phyloP scores from a whole-genome alignment of 1,140 invertebrate species.

The Atopsyche davidsoni region DNA sequence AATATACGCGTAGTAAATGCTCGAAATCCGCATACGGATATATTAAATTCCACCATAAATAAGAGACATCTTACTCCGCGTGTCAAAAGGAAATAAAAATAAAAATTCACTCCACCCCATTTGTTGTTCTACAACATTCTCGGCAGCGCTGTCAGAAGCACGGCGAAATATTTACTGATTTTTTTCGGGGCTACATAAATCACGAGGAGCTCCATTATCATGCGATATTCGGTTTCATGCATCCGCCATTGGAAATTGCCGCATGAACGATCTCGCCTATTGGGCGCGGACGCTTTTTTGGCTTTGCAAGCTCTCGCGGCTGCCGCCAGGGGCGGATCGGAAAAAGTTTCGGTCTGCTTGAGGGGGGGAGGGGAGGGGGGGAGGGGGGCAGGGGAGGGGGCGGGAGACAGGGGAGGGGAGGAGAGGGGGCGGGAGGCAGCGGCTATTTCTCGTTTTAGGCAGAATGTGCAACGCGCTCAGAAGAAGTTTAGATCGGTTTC shows the following conservation, averaged over 20 bases:
- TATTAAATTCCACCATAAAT: too few relatives aligned
- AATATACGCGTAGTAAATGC: too few relatives aligned
- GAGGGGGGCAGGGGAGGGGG: background rate
- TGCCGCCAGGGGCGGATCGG: background rate
- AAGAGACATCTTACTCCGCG: too few relatives aligned
- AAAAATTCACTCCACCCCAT: too few relatives aligned
- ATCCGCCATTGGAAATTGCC: background rate
- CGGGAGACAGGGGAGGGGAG: background rate
- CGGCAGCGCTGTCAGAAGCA: too few relatives aligned
- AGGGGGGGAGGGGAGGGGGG: background rate
- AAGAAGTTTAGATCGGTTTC: conserved; percentile 17
- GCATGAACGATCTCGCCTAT: background rate
- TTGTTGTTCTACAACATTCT: too few relatives aligned
- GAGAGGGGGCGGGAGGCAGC: background rate
- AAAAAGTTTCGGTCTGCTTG: background rate
- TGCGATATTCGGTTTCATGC: background rate
- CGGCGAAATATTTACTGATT: too few relatives aligned
- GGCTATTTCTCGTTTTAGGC: conserved; percentile 7
- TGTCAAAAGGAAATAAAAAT: too few relatives aligned
- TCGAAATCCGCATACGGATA: too few relatives aligned
- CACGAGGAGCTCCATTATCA: too few relatives aligned
- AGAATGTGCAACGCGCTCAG: conserved; percentile 7
- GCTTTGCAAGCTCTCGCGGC: conserved; percentile 1
- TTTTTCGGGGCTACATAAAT: too few relatives aligned
- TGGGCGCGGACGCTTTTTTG: background rate